Evolutionary conservation across 1,140 invertebrate genomes (phyloP).

Genomic region (Bombus impatiens): DNA sequence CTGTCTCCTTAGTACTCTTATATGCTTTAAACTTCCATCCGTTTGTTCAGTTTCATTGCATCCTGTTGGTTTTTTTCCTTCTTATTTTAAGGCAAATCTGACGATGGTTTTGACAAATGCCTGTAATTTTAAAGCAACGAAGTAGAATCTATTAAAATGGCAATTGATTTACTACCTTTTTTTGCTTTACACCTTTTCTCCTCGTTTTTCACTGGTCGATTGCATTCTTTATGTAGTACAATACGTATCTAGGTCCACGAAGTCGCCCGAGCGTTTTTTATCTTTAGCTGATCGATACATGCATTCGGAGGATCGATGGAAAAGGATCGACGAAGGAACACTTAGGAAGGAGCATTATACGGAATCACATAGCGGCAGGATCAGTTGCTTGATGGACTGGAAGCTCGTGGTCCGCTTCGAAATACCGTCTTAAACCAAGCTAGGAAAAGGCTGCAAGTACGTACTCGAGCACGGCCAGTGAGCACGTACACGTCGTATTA

Average conservation of each 20-base stretch:
- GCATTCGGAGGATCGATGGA: neutral
- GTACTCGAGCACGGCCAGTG: constrained; percentile 59
- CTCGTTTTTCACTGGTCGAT: neutral
- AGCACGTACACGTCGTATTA: constrained; percentile 63
- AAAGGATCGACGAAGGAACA: constrained; percentile 36
- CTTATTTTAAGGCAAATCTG: too few relatives aligned
- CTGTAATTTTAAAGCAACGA: neutral
- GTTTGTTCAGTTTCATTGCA: neutral
- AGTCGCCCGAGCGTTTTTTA: neutral
- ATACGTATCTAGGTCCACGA: neutral
- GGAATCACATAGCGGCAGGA: neutral
- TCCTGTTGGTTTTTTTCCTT: too few relatives aligned
- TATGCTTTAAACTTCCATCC: neutral
- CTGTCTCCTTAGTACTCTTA: neutral
- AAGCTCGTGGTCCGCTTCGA: constrained; percentile 47
- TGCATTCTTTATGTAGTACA: neutral
- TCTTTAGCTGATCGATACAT: neutral
- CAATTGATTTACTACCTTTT: neutral
- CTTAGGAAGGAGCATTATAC: constrained; percentile 18
- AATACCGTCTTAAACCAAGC: constrained; percentile 58
- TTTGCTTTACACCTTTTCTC: too few relatives aligned
- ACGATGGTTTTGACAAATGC: neutral
- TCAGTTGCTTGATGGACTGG: constrained; percentile 54
- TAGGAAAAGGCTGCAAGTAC: constrained; percentile 51
- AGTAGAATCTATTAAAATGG: neutral